These are phyloP conservation scores for Lerema accius DNA, from an alignment of 1,140 invertebrate genomes.

Conservation along the genomic window DNA sequence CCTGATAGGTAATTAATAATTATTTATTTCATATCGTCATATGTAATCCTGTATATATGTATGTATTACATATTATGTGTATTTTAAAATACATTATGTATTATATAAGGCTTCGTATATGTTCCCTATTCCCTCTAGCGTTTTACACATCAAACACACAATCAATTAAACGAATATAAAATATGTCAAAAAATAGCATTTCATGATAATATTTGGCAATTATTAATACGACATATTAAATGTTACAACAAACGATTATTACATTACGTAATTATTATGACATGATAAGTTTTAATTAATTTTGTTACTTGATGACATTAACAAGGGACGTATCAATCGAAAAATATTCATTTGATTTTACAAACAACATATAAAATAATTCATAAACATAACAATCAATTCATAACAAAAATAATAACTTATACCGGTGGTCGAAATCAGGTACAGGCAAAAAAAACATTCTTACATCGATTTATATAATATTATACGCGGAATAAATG, in stretches of 20 bases:
- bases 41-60: no score
- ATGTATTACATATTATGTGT: no score
- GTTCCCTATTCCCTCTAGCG: no score
- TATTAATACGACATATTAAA: slow-evolving; percentile 11
- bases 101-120: no score
- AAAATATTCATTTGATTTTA: slow-evolving; percentile 22
- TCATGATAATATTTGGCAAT: slow-evolving; percentile 36
- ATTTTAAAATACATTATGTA: no score
- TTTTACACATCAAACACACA: slow-evolving; percentile 5
- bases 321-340: slow-evolving; percentile 3
- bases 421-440: slow-evolving; percentile 53
- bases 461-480: no score
- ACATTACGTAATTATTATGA: no score
- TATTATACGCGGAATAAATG: no score
- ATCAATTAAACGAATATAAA: slow-evolving; percentile 21
- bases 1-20: no score
- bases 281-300: slow-evolving; percentile 5
- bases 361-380: slow-evolving; percentile 39
- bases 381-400: slow-evolving; percentile 40
- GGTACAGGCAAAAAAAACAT: slow-evolving; percentile 51
- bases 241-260: neutral
- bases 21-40: no score
- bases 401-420: slow-evolving; percentile 47
- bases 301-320: slow-evolving; percentile 1
- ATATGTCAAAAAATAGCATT: slow-evolving; percentile 27